Conservation (phyloP, 2,113 vertebrate species). For the Mellivora capensis region DNA sequence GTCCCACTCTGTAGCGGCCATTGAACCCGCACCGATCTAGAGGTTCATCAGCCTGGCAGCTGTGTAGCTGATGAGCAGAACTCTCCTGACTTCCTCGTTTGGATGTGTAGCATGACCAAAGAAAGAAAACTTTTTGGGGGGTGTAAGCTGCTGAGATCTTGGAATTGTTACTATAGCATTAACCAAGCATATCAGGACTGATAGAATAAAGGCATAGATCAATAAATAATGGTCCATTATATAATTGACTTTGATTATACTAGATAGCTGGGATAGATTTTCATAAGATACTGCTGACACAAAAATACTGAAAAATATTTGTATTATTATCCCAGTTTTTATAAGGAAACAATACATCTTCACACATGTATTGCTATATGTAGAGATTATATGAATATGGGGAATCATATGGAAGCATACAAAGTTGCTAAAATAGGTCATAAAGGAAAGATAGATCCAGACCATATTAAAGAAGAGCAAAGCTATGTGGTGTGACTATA, state of each 20-base stretch:
- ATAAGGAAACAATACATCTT: neutral
- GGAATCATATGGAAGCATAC: neutral
- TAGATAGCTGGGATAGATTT: neutral
- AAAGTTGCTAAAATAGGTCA: neutral
- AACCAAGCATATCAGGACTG: neutral
- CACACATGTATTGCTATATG: constrained; percentile 14
- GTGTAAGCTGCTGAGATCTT: neutral
- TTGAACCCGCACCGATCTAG: neutral
- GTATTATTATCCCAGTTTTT: constrained; percentile 15
- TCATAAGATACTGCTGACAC: neutral
- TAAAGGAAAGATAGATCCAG: constrained; percentile 29
- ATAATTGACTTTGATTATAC: neutral
- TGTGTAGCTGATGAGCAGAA: neutral
- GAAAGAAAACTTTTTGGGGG: neutral
- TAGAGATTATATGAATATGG: neutral
- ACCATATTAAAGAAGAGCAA: neutral
- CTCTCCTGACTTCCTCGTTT: neutral
- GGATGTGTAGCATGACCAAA: neutral
- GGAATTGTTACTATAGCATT: neutral
- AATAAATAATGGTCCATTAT: neutral
- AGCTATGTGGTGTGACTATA: neutral
- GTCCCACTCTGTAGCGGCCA: neutral
- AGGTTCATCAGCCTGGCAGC: neutral
- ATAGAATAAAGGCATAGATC: neutral
- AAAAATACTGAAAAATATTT: constrained; percentile 22